Base-by-base conservation (phyloP, 2,888 invertebrate species). In the Clivina fossor region DNA sequence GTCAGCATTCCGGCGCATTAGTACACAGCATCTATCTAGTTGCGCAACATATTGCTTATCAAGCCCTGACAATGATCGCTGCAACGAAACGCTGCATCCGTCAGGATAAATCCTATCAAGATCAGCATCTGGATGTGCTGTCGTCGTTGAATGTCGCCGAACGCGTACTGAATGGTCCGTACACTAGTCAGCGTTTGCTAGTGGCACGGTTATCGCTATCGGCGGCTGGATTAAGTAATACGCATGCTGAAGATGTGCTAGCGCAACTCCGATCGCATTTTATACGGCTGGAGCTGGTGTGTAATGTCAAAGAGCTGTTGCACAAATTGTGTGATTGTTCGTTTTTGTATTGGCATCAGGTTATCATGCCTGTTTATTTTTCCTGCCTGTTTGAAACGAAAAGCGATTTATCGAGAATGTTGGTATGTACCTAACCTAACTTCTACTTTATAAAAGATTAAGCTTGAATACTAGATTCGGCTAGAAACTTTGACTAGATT, bases 301-400 rank as follows among this genome's bases (percentile, higher is more conserved):
- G 81, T 43, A 80, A 80, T 63, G 78, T 87, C 58, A 76, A 80
- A 30, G 68, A 75, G 9, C 72, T 80, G 56, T 71, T 91, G 58
- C 74, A 80, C 41, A 73, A 75, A 58, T 77, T 84, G 18, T 86
- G 86, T 70, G 83, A 89, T 69, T 86, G 88, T 64, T 84, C 86
- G 26, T 88, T 90, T 74, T 74, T 93, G 48, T 83, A 87, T 68
- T 91, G 89, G 85, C 91, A 93, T 74, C 82, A 86, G 67, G 82
- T 85, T 61, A 77, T 91, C 48, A 76, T 91, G 47, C 85, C 86
- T 1, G 81, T 87, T 43, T 90, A 91, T 72, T 82, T 92, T 63
- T 80, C 84, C 58, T 85, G 88, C 68, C 76, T 88, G 61, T 82
- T 86, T 61, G 81, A 83, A 58, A 78, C 79, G 57, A 83, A 85